A percentile compares a stretch with the other conserved stretches of the same genome.
phyloP scores from a whole-genome alignment of 2,888 invertebrate species.

The Hoplodrina ambigua region DNA sequence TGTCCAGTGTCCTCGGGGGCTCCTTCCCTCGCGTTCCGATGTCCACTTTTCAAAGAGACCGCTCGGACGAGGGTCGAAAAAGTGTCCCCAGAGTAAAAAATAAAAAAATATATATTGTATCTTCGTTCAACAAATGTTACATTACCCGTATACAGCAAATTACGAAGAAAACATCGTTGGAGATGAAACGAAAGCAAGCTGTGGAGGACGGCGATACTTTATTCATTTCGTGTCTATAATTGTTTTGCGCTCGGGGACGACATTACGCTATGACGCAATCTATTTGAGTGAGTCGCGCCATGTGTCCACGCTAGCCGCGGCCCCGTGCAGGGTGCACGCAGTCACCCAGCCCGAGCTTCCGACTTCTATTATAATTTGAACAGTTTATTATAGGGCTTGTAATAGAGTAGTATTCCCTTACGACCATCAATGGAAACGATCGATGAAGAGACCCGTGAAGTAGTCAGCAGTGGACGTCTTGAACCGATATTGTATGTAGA shows the following conservation, averaged over 20 bases:
- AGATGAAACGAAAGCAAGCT: constrained; percentile 76
- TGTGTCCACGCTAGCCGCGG: constrained; percentile 66
- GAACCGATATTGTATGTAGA: not conserved
- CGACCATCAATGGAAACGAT: not conserved
- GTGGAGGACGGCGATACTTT: constrained; percentile 79
- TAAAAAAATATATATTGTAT: constrained; percentile 89
- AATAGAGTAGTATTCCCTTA: constrained; percentile 3
- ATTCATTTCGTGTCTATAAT: constrained; percentile 87
- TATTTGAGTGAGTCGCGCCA: constrained; percentile 85
- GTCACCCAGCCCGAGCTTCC: constrained; percentile 17
- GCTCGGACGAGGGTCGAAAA: constrained; percentile 91
- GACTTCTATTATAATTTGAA: constrained; percentile 32
- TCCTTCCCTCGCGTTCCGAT: constrained; percentile 90
- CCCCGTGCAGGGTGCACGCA: constrained; percentile 30
- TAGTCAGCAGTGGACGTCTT: not conserved
- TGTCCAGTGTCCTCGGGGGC: constrained; percentile 89
- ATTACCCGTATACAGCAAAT: constrained; percentile 83
- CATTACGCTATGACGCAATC: constrained; percentile 86
- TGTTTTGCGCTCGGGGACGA: constrained; percentile 83
- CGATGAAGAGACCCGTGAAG: not conserved
- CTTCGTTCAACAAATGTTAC: constrained; percentile 83
- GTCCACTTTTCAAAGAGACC: constrained; percentile 91
- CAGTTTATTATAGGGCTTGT: constrained; percentile 22
- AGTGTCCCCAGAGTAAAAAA: constrained; percentile 90
- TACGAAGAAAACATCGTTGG: constrained; percentile 80